Conservation (phyloP, 2,888 invertebrate genomes). For the Caenorhabditis uteleia region DNA sequence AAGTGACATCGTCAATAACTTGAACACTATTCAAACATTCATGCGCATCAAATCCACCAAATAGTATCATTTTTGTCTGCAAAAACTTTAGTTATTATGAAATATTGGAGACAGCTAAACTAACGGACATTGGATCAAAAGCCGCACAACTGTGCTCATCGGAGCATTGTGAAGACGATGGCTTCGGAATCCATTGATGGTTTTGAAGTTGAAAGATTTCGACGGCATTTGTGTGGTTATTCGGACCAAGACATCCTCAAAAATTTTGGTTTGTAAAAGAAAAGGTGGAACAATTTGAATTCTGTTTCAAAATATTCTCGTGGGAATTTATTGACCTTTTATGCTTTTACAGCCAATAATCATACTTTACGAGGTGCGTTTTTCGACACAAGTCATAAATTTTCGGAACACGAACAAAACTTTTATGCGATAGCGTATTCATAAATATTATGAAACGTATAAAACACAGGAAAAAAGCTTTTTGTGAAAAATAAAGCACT, state of each 20-base stretch:
- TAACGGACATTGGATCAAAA: conserved; percentile 12
- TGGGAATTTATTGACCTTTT: no score
- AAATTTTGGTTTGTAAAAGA: neutral
- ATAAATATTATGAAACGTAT: no score
- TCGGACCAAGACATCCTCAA: conserved; percentile 20
- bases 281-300: neutral
- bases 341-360: no score
- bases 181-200: neutral
- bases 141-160: conserved; percentile 26
- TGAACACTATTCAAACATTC: conserved; percentile 31
- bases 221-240: conserved; percentile 15
- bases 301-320: no score
- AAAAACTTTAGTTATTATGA: conserved; percentile 1
- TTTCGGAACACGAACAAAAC: no score
- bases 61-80: conserved; percentile 21
- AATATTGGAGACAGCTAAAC: conserved; percentile 1
- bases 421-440: no score
- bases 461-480: no score
- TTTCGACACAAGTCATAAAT: no score
- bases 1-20: conserved; percentile 6
- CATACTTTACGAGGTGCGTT: no score
- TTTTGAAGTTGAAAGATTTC: conserved; percentile 8
- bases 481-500: no score
- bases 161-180: neutral
- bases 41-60: conserved; percentile 40